A percentile compares a stretch with the other conserved stretches of the same genome.
Conservation (phyloP, 2,113 vertebrate species). For the Phocoena phocoena region DNA sequence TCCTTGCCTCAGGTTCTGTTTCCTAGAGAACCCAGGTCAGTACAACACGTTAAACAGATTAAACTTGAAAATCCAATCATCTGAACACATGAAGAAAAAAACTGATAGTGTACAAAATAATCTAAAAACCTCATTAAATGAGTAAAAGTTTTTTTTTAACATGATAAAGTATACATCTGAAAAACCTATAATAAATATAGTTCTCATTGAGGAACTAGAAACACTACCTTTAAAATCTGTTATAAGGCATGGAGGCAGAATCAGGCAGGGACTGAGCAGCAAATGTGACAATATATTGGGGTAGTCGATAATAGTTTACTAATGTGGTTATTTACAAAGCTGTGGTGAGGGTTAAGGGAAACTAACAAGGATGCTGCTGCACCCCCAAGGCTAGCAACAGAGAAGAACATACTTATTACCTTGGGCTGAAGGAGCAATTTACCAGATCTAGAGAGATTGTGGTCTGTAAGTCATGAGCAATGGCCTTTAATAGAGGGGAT, state of each 20-base stretch:
- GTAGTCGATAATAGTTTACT: not conserved
- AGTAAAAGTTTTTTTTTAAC: not conserved
- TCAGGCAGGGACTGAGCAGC: not conserved
- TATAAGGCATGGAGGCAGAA: not conserved
- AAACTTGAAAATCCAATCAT: not conserved
- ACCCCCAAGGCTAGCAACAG: not conserved
- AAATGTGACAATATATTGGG: not conserved
- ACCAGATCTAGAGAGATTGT: not conserved
- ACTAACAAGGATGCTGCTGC: not conserved
- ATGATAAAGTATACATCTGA: not conserved
- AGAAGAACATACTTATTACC: not conserved
- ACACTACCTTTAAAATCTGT: not conserved
- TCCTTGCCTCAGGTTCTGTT: not conserved
- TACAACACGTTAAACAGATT: not conserved
- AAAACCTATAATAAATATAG: not conserved
- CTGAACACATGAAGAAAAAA: not conserved
- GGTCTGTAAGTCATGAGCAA: not conserved
- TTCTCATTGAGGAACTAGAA: not conserved
- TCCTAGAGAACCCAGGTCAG: not conserved
- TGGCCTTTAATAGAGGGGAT: not conserved
- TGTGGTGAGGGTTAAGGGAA: not conserved
- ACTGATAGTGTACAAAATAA: not conserved
- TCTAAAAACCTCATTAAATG: not conserved
- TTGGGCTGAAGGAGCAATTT: not conserved
- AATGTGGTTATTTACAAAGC: not conserved